Evolutionary conservation across 2,888 invertebrate species (phyloP).

Genomic region (Drosophila mercatorum): DNA sequence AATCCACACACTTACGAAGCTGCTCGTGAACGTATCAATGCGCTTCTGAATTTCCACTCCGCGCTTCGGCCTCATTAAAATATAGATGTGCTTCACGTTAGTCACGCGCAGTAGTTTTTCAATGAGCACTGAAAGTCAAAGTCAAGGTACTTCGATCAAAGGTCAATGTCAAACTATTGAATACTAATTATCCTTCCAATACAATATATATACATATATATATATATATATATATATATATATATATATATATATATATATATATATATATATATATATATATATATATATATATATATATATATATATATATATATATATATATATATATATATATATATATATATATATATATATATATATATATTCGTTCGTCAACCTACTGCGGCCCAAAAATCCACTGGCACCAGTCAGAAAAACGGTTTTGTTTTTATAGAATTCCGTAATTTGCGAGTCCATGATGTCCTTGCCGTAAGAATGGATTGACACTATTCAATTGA

Average conservation of each 20-base stretch:
- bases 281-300: no score
- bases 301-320: no score
- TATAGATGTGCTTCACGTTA: constrained; percentile 86
- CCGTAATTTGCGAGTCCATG: neutral
- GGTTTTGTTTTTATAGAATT: constrained; percentile 87
- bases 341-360: no score
- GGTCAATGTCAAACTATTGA: neutral
- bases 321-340: no score
- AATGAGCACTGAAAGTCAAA: constrained; percentile 85
- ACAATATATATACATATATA: neutral
- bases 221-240: neutral
- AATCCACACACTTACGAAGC: constrained; percentile 85
- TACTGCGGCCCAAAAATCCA: constrained; percentile 85
- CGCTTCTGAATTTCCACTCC: constrained; percentile 88
- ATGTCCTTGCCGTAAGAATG: neutral
- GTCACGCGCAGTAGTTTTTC: constrained; percentile 87
- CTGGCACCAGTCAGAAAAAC: constrained; percentile 87
- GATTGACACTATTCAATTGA: no score
- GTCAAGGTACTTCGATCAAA: neutral
- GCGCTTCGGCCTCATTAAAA: constrained; percentile 87
- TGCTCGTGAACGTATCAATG: constrained; percentile 88
- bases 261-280: no score
- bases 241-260: no score
- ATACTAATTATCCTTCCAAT: neutral
- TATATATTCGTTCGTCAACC: neutral